A percentile compares a stretch with the other conserved stretches of the same genome.
Conservation (phyloP, 2,888 invertebrate species). For the Cybosia mesomella region DNA sequence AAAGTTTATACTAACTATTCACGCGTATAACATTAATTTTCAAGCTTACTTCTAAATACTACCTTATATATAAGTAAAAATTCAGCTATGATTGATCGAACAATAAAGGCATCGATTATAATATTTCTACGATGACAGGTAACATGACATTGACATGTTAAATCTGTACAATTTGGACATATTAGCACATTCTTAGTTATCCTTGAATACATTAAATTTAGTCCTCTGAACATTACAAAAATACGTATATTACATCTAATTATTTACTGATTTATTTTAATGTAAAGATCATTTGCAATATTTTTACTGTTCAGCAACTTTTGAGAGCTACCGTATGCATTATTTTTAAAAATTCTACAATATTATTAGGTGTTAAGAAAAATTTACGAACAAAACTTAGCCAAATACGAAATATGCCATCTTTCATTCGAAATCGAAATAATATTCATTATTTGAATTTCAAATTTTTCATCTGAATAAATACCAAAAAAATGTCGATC, state of each 20-base stretch:
- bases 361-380: too few relatives aligned
- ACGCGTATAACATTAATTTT: neutral
- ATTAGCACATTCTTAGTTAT: too few relatives aligned
- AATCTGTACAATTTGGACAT: neutral
- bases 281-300: too few relatives aligned
- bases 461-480: neutral
- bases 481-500: neutral
- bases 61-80: neutral
- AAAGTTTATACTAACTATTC: neutral
- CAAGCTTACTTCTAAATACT: neutral
- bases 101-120: neutral
- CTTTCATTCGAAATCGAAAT: neutral
- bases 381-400: too few relatives aligned
- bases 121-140: neutral
- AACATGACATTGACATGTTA: neutral
- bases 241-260: too few relatives aligned
- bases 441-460: neutral
- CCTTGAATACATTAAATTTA: too few relatives aligned
- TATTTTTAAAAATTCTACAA: neutral
- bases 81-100: conserved; percentile 12
- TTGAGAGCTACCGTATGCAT: too few relatives aligned
- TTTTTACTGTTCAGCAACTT: too few relatives aligned
- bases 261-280: too few relatives aligned
- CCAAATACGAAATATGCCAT: too few relatives aligned
- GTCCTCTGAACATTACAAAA: too few relatives aligned